Conservation (phyloP, 2,797 vertebrate genomes). For the Artibeus lituratus region DNA sequence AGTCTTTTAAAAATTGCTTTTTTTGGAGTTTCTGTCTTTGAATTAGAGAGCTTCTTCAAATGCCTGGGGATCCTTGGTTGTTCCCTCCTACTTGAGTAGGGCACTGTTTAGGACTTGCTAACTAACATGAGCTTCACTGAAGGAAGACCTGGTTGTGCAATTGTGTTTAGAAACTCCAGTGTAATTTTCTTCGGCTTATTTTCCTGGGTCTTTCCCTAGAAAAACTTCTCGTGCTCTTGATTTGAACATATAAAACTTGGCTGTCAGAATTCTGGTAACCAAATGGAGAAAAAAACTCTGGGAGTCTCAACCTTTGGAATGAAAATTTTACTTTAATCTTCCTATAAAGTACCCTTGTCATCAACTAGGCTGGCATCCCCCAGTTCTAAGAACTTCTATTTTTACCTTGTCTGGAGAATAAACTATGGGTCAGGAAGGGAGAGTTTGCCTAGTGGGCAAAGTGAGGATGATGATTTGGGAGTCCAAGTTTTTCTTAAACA, state of each 20-base stretch:
- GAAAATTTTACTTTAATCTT: not conserved
- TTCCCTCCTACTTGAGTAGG: not conserved
- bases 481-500: not conserved
- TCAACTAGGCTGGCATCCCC: not conserved
- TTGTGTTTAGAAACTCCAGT: not conserved
- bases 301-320: not conserved
- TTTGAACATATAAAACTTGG: not conserved
- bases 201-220: not conserved
- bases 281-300: not conserved
- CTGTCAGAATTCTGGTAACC: not conserved
- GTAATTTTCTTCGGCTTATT: not conserved
- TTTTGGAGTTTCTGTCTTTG: not conserved
- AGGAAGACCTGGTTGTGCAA: not conserved
- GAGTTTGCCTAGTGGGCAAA: not conserved
- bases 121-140: not conserved
- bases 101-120: not conserved
- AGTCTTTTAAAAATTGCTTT: not conserved
- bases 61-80: not conserved
- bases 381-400: not conserved
- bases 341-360: not conserved
- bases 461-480: not conserved
- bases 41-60: not conserved
- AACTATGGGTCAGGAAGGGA: not conserved
- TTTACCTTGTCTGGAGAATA: not conserved
- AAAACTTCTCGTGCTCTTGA: not conserved